phyloP scores from a whole-genome alignment of 2,888 invertebrate genomes.

The Axea sp. region DNA sequence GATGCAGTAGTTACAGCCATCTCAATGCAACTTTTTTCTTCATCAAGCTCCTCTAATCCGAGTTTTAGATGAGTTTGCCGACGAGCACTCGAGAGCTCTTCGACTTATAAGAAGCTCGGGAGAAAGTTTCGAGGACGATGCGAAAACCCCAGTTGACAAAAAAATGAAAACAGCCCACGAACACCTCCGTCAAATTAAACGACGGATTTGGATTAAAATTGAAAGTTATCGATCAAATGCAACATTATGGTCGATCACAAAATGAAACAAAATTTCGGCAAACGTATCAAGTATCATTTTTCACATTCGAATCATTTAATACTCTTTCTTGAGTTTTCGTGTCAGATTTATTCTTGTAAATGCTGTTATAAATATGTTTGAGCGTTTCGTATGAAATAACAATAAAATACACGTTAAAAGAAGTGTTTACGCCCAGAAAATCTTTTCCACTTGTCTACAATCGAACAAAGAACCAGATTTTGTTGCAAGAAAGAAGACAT shows the following conservation, averaged over 20 bases:
- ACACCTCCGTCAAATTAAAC: conserved; percentile 48
- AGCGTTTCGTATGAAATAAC: no score
- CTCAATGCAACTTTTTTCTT: conserved; percentile 57
- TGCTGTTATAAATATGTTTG: no score
- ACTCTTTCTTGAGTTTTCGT: no score
- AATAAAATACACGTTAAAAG: background rate
- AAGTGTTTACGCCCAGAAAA: no score
- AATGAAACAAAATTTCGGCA: no score
- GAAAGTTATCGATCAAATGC: conserved; percentile 31
- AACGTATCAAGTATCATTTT: no score
- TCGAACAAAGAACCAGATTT: no score
- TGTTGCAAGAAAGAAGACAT: no score
- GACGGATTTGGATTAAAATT: conserved; percentile 53
- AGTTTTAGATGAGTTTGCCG: conserved; percentile 77
- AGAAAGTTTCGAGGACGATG: conserved; percentile 70
- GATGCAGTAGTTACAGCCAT: conserved; percentile 51
- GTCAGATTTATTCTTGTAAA: no score
- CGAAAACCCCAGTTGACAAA: conserved; percentile 65
- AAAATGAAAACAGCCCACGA: conserved; percentile 31
- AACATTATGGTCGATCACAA: no score
- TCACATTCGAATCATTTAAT: no score
- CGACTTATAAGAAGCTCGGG: conserved; percentile 71
- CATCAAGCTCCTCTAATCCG: conserved; percentile 69
- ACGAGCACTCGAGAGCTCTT: conserved; percentile 67
- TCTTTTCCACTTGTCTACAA: no score